Base-by-base conservation (phyloP, 2,113 vertebrate genomes). In the Rhinoptilus africanus region DNA sequence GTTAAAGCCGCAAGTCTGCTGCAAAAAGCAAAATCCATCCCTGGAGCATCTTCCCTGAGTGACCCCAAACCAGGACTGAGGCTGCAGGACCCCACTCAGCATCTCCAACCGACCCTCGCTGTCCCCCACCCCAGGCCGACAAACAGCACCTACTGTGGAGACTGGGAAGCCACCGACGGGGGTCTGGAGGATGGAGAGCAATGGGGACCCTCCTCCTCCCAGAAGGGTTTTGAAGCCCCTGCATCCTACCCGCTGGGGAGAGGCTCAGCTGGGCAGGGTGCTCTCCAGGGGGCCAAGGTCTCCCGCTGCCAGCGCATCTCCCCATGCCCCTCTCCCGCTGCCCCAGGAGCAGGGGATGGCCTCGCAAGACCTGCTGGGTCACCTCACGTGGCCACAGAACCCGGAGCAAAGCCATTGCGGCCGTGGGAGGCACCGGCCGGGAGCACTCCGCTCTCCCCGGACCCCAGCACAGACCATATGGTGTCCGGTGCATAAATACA, bases 61-160 rank as follows among this genome's bases (percentile, higher is more conserved):
- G 43, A 45, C 14, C n/a, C 35, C 10, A 6, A 14, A 41, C 4
- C 10, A 45, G 39, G 48, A 39, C 0, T 0, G 0, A 18, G 32
- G 12, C 53, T 77, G 76, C 68, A 57, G 67, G 47, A 76, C 10
- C 51, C 14, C 34, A 5, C 19, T 32, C 41, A 56, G 41, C 10
- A 4, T 4, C 68, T 54, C 50, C 1, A 0, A 9, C 26, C 0
- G 0, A 6, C 24, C 43, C n/a, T 48, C 3, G 0, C 37, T 35
- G 24, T 27, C 53, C 37, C 21, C 51, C 75, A 17, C 64, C 20
- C 41, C 51, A n/a, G 50, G 82, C 50, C 66, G 64, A 34, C n/a
- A 64, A 24, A 13, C 47, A 66, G 60, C n/a, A 6, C 28, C 51
- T 23, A 3, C 6, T 1, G 0, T 0, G 15, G 63, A 27, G 5